Conservation (phyloP, 1,140 invertebrate genomes). For the Helicoverpa zea region DNA sequence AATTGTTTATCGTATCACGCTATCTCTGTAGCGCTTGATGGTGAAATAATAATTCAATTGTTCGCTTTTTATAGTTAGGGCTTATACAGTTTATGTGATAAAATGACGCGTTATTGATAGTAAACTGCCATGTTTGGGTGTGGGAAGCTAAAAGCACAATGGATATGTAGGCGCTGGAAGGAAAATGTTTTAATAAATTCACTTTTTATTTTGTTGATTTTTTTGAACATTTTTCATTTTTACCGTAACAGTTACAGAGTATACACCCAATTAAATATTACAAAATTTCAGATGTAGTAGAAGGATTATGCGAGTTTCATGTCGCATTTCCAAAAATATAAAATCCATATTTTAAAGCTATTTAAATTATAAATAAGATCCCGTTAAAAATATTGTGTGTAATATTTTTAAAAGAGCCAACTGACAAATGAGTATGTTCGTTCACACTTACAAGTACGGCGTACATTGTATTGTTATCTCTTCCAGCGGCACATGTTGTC, state of each 20-base stretch:
- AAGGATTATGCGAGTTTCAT: no score
- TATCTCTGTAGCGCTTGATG: conserved; percentile 35
- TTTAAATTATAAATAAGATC: no score
- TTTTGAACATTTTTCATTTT: no score
- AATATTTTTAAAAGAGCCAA: no score
- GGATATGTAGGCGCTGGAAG: conserved; percentile 54
- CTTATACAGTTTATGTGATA: conserved; percentile 60
- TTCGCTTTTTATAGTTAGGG: conserved; percentile 51
- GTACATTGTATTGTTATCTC: conserved; percentile 6
- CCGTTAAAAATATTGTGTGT: no score
- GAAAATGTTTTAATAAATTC: not conserved
- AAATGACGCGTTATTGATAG: conserved; percentile 73
- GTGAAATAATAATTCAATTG: conserved; percentile 55
- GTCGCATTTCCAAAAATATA: no score
- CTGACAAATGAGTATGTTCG: conserved; percentile 1
- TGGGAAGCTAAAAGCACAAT: conserved; percentile 61
- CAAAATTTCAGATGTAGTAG: no score
- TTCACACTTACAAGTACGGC: not conserved
- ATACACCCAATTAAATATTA: no score
- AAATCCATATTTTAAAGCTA: no score
- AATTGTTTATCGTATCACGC: conserved; percentile 32
- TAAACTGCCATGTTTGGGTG: conserved; percentile 63
- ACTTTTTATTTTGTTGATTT: not conserved
- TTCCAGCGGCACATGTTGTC: conserved; percentile 54
- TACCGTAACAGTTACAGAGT: no score